These are phyloP conservation scores for Aplysina aerophoba DNA, from an alignment of 37 sponge, comb jelly and placozoan genomes.

Conservation along the genomic window DNA sequence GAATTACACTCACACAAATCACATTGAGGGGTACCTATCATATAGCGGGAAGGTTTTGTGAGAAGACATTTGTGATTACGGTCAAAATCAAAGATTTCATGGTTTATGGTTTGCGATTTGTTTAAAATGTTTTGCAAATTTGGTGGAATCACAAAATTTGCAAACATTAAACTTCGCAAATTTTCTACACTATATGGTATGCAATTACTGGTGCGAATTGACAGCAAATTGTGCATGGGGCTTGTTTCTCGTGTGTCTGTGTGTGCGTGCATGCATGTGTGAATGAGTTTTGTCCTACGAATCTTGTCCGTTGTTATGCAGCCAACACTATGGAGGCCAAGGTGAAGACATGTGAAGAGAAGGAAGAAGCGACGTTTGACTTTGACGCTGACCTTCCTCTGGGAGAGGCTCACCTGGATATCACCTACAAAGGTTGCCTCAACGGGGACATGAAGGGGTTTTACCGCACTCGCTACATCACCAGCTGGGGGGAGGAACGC, in stretches of 20 bases:
- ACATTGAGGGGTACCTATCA: too few relatives aligned
- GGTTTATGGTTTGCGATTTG: too few relatives aligned
- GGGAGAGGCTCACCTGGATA: slow-evolving; percentile 46
- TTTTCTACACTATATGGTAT: too few relatives aligned
- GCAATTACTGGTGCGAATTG: too few relatives aligned
- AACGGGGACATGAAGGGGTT: slow-evolving; percentile 94
- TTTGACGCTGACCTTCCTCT: slow-evolving; percentile 64
- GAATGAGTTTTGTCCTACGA: not conserved
- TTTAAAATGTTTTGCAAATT: too few relatives aligned
- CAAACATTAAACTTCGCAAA: too few relatives aligned
- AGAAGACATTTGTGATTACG: too few relatives aligned
- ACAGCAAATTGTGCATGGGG: too few relatives aligned
- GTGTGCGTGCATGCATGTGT: not conserved
- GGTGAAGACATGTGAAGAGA: slow-evolving; percentile 39
- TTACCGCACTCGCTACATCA: slow-evolving; percentile 82
- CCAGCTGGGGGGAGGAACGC: slow-evolving; percentile 51
- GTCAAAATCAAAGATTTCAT: too few relatives aligned
- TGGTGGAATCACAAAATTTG: too few relatives aligned
- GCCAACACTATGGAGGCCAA: slow-evolving; percentile 28
- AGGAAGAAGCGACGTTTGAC: slow-evolving; percentile 76
- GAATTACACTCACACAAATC: too few relatives aligned
- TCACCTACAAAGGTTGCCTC: slow-evolving; percentile 82
- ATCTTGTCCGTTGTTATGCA: not conserved
- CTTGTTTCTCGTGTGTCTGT: not conserved
- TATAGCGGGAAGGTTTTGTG: too few relatives aligned